Conservation (phyloP, 2,797 vertebrate species). For the Choloepus didactylus region DNA sequence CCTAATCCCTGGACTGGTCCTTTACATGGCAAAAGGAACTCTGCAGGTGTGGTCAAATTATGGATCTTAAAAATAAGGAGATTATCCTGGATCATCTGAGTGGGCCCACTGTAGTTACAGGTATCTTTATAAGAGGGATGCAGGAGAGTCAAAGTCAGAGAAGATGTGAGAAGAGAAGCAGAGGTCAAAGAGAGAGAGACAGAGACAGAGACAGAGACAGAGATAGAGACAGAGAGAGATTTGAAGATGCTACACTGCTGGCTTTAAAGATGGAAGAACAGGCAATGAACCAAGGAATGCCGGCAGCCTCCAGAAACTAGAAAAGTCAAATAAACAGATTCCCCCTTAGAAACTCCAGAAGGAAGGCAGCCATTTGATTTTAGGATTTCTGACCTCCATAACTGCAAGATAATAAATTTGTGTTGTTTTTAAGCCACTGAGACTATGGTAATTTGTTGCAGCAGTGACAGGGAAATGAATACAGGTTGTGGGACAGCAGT, state of each 20-base stretch:
- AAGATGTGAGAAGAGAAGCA: not conserved
- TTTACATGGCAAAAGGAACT: not conserved
- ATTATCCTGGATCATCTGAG: not conserved
- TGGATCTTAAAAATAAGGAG: not conserved
- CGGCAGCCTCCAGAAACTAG: not conserved
- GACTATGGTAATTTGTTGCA: not conserved
- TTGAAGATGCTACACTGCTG: not conserved
- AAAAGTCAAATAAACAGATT: not conserved
- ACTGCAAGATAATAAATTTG: not conserved
- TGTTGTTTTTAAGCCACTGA: not conserved
- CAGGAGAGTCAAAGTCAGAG: not conserved
- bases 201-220: not conserved
- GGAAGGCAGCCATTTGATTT: not conserved
- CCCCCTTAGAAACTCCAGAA: not conserved
- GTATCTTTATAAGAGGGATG: not conserved
- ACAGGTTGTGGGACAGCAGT: not conserved
- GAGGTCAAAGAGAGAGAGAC: not conserved
- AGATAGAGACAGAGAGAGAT: not conserved
- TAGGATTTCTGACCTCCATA: not conserved
- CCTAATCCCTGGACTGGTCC: not conserved
- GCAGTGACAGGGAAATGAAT: not conserved
- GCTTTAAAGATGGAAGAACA: not conserved
- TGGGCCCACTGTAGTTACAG: not conserved
- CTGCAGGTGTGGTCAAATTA: not conserved
- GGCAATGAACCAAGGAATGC: not conserved